These are phyloP conservation scores for Lasioglossum villosulum DNA, from an alignment of 2,888 invertebrate species.

Conservation along the genomic window DNA sequence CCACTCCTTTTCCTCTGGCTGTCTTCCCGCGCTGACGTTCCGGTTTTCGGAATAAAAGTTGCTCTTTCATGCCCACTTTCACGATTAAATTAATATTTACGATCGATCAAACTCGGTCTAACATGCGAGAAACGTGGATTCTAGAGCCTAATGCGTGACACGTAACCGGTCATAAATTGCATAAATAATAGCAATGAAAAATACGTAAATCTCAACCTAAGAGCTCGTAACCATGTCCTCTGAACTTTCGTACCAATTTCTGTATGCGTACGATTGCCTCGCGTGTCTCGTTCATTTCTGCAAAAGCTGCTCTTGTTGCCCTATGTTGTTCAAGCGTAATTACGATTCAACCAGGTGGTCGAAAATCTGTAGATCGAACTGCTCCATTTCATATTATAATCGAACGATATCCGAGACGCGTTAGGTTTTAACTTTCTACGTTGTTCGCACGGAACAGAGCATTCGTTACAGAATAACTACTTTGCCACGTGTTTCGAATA, in stretches of 20 bases:
- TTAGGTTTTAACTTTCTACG: background rate
- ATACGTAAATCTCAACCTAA: slow-evolving; percentile 31
- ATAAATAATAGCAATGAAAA: slow-evolving; percentile 38
- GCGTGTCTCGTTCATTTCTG: background rate
- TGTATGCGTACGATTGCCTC: slow-evolving; percentile 5
- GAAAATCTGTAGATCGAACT: background rate
- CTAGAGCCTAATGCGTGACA: slow-evolving; percentile 3
- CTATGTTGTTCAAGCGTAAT: background rate
- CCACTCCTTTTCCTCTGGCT: background rate
- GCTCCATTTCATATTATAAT: background rate
- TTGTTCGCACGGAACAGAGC: background rate
- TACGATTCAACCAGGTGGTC: background rate
- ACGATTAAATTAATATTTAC: slow-evolving; percentile 45
- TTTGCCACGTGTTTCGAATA: background rate
- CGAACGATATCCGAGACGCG: background rate
- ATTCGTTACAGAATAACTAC: background rate
- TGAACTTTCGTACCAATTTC: background rate
- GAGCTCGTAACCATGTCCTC: slow-evolving; percentile 25
- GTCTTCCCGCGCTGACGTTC: slow-evolving; percentile 13
- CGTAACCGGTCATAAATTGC: slow-evolving; percentile 15
- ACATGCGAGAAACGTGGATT: background rate
- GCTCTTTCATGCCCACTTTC: slow-evolving; percentile 17
- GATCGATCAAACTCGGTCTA: slow-evolving; percentile 47
- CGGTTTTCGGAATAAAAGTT: slow-evolving; percentile 29
- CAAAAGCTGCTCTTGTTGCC: background rate